phyloP scores from a whole-genome alignment of 1,140 invertebrate species.

The Drosophila azteca region DNA sequence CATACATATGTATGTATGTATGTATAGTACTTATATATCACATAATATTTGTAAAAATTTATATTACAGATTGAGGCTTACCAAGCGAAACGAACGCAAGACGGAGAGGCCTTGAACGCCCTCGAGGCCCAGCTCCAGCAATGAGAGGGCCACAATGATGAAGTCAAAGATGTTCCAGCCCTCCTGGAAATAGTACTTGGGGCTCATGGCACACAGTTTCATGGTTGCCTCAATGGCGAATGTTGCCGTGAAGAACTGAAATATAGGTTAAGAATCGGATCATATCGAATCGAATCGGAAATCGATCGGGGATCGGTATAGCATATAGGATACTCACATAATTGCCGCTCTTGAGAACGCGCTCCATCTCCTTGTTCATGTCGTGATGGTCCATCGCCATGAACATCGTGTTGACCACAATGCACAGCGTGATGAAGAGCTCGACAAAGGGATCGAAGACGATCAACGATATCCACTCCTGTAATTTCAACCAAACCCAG shows the following conservation, averaged over 20 bases:
- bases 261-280: too few relatives aligned
- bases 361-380: conserved; percentile 94
- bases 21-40: too few relatives aligned
- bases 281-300: too few relatives aligned
- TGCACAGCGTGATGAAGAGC: conserved; percentile 98
- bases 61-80: conserved; percentile 85
- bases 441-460: conserved; percentile 99
- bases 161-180: conserved; percentile 99
- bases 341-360: conserved; percentile 94
- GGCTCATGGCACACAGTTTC: conserved; percentile 98
- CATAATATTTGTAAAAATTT: neutral
- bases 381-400: conserved; percentile 99
- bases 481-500: conserved; percentile 94
- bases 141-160: conserved; percentile 97
- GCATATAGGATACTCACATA: conserved; percentile 89
- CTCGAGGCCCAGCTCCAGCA: conserved; percentile 96
- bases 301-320: too few relatives aligned
- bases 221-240: conserved; percentile 98
- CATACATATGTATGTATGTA: too few relatives aligned
- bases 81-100: conserved; percentile 98
- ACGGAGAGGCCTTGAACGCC: conserved; percentile 98
- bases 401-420: conserved; percentile 98
- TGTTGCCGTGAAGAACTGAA: conserved; percentile 95
- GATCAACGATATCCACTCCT: conserved; percentile 94
- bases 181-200: conserved; percentile 98